Conservation (phyloP, 1,140 invertebrate species). For the Schlechtendalia chinensis region DNA sequence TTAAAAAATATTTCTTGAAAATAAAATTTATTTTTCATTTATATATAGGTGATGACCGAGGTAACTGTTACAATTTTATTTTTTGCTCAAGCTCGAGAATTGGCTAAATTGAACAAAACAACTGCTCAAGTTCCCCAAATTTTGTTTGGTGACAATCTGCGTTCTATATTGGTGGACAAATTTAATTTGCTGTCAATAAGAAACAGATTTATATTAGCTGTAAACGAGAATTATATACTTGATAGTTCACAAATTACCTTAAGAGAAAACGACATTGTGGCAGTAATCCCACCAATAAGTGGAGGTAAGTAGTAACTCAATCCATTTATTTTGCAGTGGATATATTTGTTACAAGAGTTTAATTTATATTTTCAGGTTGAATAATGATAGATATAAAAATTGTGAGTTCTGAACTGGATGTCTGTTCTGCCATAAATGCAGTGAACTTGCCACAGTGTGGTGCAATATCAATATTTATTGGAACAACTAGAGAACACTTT, state of each 20-base stretch:
- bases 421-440: constrained; percentile 67
- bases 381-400: constrained; percentile 72
- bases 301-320: constrained; percentile 54
- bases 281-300: constrained; percentile 54
- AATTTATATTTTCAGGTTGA: constrained; percentile 56
- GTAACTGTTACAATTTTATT: constrained; percentile 70
- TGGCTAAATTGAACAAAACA: constrained; percentile 64
- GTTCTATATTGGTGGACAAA: constrained; percentile 61
- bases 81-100: constrained; percentile 83
- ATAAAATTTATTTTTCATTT: not conserved
- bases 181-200: constrained; percentile 70
- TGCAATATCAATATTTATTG: constrained; percentile 84
- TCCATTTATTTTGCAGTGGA: too few species aligned
- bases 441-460: constrained; percentile 76
- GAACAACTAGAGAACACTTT: constrained; percentile 88
- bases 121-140: constrained; percentile 59
- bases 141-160: constrained; percentile 61
- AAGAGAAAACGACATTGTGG: constrained; percentile 52
- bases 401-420: constrained; percentile 65
- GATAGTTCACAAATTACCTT: constrained; percentile 52
- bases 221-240: constrained; percentile 74
- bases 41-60: constrained; percentile 49
- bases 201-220: constrained; percentile 71
- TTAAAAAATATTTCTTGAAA: not conserved
- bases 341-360: not conserved